Evolutionary conservation across 2,888 invertebrate species (phyloP).

Genomic region (Folsomia manolachei): DNA sequence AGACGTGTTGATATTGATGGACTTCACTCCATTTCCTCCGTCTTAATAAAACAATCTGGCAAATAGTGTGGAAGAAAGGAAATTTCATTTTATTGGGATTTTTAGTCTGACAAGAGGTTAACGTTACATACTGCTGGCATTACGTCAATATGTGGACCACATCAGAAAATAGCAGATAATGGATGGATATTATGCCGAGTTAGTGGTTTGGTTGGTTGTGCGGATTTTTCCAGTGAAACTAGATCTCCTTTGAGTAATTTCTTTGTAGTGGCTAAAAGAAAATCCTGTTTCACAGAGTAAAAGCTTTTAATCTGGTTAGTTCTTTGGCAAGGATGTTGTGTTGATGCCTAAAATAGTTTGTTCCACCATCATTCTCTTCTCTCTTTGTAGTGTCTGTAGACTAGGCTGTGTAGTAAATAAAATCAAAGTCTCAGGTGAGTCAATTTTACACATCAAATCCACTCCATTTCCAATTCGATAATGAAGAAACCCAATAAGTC

Average conservation of each 20-base stretch:
- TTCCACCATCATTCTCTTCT: no score
- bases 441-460: background rate
- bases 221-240: background rate
- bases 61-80: background rate
- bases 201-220: background rate
- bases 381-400: no score
- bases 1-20: conserved; percentile 17
- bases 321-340: no score
- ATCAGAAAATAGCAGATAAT: background rate
- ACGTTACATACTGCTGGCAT: no score
- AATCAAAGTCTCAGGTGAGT: background rate
- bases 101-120: background rate
- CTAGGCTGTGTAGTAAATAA: no score
- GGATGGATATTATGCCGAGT: background rate
- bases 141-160: no score
- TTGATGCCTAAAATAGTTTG: no score
- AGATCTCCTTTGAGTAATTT: background rate
- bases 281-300: background rate
- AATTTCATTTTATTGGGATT: background rate
- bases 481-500: background rate
- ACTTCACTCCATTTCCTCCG: no score
- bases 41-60: background rate
- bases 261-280: background rate
- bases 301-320: background rate
- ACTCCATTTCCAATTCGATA: background rate